These are phyloP conservation scores for Callopanchax toddi DNA, from an alignment of 2,113 vertebrate genomes.

Conservation along the genomic window DNA sequence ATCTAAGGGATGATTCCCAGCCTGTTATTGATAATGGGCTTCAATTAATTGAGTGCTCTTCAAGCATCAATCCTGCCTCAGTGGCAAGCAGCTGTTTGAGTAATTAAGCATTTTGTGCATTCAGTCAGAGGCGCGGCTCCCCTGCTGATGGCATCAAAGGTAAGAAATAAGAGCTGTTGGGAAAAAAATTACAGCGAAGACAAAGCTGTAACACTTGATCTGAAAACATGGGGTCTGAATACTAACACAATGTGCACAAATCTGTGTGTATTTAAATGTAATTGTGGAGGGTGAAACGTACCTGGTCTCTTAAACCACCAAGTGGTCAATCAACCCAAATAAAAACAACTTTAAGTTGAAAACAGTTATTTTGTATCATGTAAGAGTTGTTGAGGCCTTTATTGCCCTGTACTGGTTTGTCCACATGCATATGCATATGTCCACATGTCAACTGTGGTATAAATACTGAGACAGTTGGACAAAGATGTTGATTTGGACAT, in stretches of 20 bases:
- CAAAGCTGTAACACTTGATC: background rate
- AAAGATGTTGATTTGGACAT: too few relatives aligned
- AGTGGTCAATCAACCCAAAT: too few relatives aligned
- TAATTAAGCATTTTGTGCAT: constrained; percentile 60
- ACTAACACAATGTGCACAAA: background rate
- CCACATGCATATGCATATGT: too few relatives aligned
- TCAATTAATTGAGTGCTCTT: constrained; percentile 70
- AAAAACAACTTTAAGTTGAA: too few relatives aligned
- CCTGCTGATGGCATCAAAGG: constrained; percentile 18
- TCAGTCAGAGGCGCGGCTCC: constrained; percentile 38
- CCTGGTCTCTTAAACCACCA: too few relatives aligned
- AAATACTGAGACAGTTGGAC: too few relatives aligned
- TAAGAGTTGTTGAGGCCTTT: too few relatives aligned
- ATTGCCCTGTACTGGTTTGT: too few relatives aligned
- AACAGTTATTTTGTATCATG: too few relatives aligned
- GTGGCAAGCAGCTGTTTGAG: constrained; percentile 63
- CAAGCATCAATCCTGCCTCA: constrained; percentile 65
- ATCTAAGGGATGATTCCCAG: constrained; percentile 63
- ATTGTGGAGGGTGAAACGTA: too few relatives aligned
- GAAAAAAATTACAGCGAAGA: background rate
- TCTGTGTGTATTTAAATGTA: background rate
- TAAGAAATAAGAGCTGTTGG: constrained; percentile 12
- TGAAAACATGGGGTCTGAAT: background rate
- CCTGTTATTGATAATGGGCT: constrained; percentile 71
- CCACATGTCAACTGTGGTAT: too few relatives aligned